Conservation (phyloP, 2,797 vertebrate genomes). For the Propithecus deckenii region DNA sequence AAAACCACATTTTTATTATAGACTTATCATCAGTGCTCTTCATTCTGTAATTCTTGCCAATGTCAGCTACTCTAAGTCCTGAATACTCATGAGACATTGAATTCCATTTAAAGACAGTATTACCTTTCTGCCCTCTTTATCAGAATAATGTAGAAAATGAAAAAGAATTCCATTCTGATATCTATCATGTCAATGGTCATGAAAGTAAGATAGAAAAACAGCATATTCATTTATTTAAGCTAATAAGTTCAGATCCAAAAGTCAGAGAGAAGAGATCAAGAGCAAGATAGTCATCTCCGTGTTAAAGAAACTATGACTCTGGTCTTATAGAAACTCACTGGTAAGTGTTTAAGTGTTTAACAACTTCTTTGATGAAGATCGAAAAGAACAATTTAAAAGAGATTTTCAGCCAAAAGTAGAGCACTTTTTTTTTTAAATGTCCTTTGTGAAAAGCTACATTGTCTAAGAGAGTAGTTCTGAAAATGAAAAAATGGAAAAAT, state of each 20-base stretch:
- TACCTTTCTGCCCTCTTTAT: slow-evolving; percentile 33
- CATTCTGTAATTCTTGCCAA: slow-evolving; percentile 31
- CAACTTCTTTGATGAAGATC: neutral
- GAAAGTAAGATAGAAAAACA: slow-evolving; percentile 41
- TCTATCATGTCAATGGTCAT: slow-evolving; percentile 18
- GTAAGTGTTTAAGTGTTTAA: neutral
- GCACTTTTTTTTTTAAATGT: neutral
- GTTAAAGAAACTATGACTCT: neutral
- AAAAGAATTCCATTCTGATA: slow-evolving; percentile 4
- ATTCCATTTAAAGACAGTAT: slow-evolving; percentile 32
- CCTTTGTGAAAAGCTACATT: neutral
- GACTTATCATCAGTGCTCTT: neutral
- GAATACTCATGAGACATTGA: slow-evolving; percentile 38
- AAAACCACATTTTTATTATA: slow-evolving; percentile 53
- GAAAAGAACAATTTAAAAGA: neutral
- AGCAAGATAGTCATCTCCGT: neutral
- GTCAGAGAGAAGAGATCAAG: neutral
- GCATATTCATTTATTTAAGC: slow-evolving; percentile 55
- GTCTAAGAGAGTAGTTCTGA: neutral
- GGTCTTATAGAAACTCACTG: neutral
- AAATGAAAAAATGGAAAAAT: neutral
- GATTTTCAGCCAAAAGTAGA: neutral
- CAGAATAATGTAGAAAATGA: slow-evolving; percentile 49
- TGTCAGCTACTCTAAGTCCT: slow-evolving; percentile 4
- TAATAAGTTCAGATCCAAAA: neutral